These are phyloP conservation scores for Brachylomia viminalis DNA, from an alignment of 2,888 invertebrate species.

Conservation along the genomic window DNA sequence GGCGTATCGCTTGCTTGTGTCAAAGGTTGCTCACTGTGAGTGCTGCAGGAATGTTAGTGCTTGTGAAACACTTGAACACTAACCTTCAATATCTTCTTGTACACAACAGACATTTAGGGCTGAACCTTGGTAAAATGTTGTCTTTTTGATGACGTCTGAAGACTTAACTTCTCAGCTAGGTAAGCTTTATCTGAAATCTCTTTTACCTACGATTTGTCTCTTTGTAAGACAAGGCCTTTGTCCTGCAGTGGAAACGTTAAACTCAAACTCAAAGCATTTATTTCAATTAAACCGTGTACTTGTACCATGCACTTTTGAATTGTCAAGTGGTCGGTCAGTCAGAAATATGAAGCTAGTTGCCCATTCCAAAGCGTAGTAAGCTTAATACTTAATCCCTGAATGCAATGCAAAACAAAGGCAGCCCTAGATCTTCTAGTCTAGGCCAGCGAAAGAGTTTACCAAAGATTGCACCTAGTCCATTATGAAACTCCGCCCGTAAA, in stretches of 20 bases:
- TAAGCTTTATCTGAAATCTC: background rate
- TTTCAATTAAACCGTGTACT: too few relatives aligned
- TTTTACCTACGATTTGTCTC: background rate
- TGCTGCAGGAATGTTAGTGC: constrained; percentile 38
- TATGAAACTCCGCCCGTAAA: constrained; percentile 49
- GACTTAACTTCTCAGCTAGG: background rate
- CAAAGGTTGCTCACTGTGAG: constrained; percentile 52
- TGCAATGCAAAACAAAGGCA: background rate
- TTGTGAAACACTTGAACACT: constrained; percentile 52
- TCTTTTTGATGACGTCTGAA: background rate
- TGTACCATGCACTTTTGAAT: too few relatives aligned
- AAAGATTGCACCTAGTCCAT: constrained; percentile 35
- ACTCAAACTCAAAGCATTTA: too few relatives aligned
- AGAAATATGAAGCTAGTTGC: too few relatives aligned
- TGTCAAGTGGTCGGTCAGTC: too few relatives aligned
- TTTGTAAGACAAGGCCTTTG: background rate
- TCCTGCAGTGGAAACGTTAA: background rate
- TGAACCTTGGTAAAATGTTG: background rate
- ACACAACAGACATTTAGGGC: background rate
- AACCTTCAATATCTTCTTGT: constrained; percentile 39
- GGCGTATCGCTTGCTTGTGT: constrained; percentile 44
- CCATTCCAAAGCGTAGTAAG: too few relatives aligned
- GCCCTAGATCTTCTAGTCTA: constrained; percentile 7
- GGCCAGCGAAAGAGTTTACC: constrained; percentile 12
- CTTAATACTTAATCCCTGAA: background rate